Evolutionary conservation across 2,888 invertebrate species (phyloP), one percentile per base, ranked within the genome.

Genomic region (Molanna angustata): DNA sequence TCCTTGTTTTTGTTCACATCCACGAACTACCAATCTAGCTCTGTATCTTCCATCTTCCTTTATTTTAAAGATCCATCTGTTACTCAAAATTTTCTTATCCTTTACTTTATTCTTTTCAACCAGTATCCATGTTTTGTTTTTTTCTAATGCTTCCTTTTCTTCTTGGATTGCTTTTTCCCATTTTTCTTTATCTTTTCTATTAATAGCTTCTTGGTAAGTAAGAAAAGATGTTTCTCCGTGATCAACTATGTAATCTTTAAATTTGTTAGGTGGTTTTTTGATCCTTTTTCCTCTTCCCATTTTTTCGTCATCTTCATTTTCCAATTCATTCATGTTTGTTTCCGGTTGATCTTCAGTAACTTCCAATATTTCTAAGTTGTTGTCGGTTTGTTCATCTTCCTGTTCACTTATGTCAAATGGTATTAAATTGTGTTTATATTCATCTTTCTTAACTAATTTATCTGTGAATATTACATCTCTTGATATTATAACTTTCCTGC

Each of bases 31-130:
- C 4, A 35, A 14, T 35, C 35, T 35, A 4, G 35, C 35, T 35
- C 14, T 35, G 14, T 35, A 35, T 35, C 14, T 35, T 35, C 35
- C 35, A 35, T 35, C 35, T 9, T 35, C 35, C 35, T 35, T 35
- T 13, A 13, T 11, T 35, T 35, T 35, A 14, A 35, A 35, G 9
- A 35, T 4, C 35, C 35, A 35, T 13, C 14, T 35, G 14, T 35
- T 35, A 35, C 13, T 13, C 9, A 35, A 14, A 35, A 35, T 35
- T 14, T 35, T 35, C 13, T 35, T 35, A 35, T 35, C 35, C 4
- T 35, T 35, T 11, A 35, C 35, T 35, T 35, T n/a, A 11, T 35
- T 13, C 14, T 14, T 35, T 4, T 35, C 35, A 13, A 35, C 13
- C 35, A 35, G 35, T 13, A 14, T 35, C 35, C 35, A 35, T 13